Evolutionary conservation across 2,888 invertebrate genomes (phyloP), one percentile per base, ranked within the genome.

Genomic region (Congeria kusceri): DNA sequence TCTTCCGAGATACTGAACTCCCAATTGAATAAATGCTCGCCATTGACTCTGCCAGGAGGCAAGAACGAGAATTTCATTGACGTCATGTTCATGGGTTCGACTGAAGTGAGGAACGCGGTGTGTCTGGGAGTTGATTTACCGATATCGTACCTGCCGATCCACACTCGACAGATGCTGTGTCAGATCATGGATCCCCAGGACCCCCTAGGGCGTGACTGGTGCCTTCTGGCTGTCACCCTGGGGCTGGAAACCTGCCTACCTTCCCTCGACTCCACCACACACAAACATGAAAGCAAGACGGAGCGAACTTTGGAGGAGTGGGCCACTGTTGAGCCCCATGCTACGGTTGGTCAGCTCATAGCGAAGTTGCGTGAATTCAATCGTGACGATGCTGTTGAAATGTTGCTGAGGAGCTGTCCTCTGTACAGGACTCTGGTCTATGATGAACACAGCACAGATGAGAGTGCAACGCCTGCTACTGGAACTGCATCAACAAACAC

Each of bases 101-200:
- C 93, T n/a, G 94, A 95, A 82, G 94, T 95, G 64, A 91, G 92
- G 18, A 87, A 91, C 27, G 88, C 90, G 49, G 89, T 94, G 62
- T 93, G 93, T 1, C 91, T 95, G 86, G 95, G 95, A n/a, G 94
- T 95, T 79, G 95, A 95, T 77, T 92, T 96, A 62, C 95, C 95
- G 74, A 94, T 96, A 11, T 94, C 95, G 49, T 94, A 95, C 71
- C 94, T 96, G 44, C 94, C 95, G 49, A 94, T 95, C 20, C 94
- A 95, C 53, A 94, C 95, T 25, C 94, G 95, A 79, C 93, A 94
- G 78, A 90, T 92, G 70, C 88, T 95, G 56, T 94, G 94, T 72
- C 84, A 91, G 25, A 87, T 94, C 23, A 91, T 95, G 47, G 95
- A 95, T 87, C 94, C 94, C 0, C 92, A 94, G 2, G 95, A 95